Evolutionary conservation across 2,113 vertebrate species (phyloP), one percentile per base, ranked within the genome.

Genomic region (Eclectus roratus): DNA sequence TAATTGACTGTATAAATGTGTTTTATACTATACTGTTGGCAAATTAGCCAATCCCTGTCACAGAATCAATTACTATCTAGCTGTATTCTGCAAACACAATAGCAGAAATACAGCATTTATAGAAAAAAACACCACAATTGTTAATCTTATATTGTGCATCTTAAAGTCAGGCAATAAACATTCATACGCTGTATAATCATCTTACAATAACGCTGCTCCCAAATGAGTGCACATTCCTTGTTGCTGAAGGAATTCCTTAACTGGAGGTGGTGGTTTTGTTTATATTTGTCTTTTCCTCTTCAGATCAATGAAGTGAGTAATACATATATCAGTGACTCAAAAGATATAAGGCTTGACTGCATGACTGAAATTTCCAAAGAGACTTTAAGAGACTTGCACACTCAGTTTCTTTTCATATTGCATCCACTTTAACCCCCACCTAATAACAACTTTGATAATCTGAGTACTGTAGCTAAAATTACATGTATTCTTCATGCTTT

Each of bases 1-100:
- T 98, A 98, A 98, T 98, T 98, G 98, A 98, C 98, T 98, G 98
- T 98, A 98, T 98, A 98, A 98, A 98, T 98, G 98, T 98, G 97
- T 98, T 98, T 98, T 98, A 98, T 98, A 98, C 97, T 98, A 98
- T 98, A 98, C 98, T 97, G 98, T 98, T 97, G 97, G 98, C 97
- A 98, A 98, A 98, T 98, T 98, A 98, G 97, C 98, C 98, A 98
- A 97, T 98, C 97, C 97, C 97, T 98, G 98, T 98, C 98, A 98
- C 15, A 79, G 98, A 98, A 98, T 98, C 98, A 98, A 98, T 98
- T 98, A 98, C 98, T 98, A 98, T 98, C 97, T 98, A 97, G 96
- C 97, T 95, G 87, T 96, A 98, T 97, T 97, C 96, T 95, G 96
- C 94, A 98, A 98, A 98, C 95, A 98, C 97, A 98, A 98, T 97